Base-by-base conservation (phyloP, 2,113 vertebrate species). In the Mustelus asterias region DNA sequence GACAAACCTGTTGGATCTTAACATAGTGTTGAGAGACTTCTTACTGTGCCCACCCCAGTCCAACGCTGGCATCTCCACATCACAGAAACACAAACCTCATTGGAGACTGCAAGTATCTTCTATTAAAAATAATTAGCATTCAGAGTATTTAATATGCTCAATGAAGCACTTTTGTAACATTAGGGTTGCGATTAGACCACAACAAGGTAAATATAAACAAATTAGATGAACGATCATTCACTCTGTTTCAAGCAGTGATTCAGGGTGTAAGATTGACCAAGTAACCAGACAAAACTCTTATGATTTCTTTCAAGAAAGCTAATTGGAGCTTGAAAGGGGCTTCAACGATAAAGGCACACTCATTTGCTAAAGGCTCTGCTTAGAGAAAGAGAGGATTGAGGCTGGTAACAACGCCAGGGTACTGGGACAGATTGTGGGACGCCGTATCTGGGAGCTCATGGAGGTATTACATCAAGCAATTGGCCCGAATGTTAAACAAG, bases 181-280 rank as follows among this genome's bases (percentile, higher is more conserved):
- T 33, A 78, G 3, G 5, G 16, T 20, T 83, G 2, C 2, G 41
- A 83, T 7, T 16, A 83, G 37, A 6, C 5, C 16, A 37, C n/a
- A 80, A 4, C 70, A 72, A 26, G 1, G 13, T 14, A 80, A 80
- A 80, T 37, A 80, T 78, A 78, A 78, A 80, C 29, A 76, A 70
- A 29, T 0, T 0, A 8, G 70, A 0, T 26, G 0, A 9, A 0
- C 20, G 44, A 26, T 22, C 78, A 37, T 37, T 80, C 41, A 37
- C 13, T 83, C 29, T 80, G 33, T 76, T 76, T 11, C 1, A n/a
- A 80, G 76, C 11, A 37, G 29, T 37, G 33, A 41, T 83, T 83
- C 78, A 20, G n/a, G n/a, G 13, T 20, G 37, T 20, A 83, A 37
- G 11, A 41, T 37, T 41, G 80, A 20, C 4, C n/a, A 41, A 16